These are phyloP conservation scores for Phyto melanocephala DNA, from an alignment of 2,888 invertebrate species.

Conservation along the genomic window DNA sequence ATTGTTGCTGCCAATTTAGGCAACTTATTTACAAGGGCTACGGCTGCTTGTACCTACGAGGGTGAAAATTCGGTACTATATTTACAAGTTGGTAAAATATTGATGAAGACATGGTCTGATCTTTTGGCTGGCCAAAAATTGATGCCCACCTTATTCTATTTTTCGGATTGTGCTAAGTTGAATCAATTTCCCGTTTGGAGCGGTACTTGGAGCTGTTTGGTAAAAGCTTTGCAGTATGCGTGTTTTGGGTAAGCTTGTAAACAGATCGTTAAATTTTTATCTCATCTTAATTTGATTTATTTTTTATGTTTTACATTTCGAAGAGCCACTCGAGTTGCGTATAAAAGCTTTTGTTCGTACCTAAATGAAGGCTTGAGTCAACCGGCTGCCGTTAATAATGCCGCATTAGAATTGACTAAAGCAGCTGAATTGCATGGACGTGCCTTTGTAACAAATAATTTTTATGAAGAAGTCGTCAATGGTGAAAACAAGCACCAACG, in stretches of 20 bases:
- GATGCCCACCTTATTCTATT: conserved; percentile 85
- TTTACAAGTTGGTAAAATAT: conserved; percentile 90
- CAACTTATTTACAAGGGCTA: conserved; percentile 86
- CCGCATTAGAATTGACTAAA: conserved; percentile 87
- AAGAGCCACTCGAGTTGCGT: conserved; percentile 85
- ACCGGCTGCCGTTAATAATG: conserved; percentile 91
- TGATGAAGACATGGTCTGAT: conserved; percentile 87
- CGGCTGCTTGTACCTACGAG: conserved; percentile 94
- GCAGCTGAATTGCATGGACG: conserved; percentile 93
- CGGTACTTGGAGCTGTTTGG: conserved; percentile 72
- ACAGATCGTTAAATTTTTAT: background rate
- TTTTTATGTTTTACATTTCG: background rate
- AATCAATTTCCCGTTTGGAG: conserved; percentile 68
- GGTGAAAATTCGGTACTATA: conserved; percentile 96
- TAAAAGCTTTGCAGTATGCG: conserved; percentile 78
- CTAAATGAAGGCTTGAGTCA: conserved; percentile 82
- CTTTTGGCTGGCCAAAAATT: conserved; percentile 81
- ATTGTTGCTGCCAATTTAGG: conserved; percentile 91
- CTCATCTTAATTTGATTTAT: background rate
- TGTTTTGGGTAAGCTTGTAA: conserved; percentile 76
- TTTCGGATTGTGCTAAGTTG: conserved; percentile 72
- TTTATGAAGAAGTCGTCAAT: conserved; percentile 83
- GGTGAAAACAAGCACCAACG: conserved; percentile 76
- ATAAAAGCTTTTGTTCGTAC: conserved; percentile 84
- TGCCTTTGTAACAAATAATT: conserved; percentile 86